Percentiles rank a stretch among this genome's conserved stretches.
Evolutionary conservation across 1,140 invertebrate genomes (phyloP).

Genomic region (Conus betulinus): DNA sequence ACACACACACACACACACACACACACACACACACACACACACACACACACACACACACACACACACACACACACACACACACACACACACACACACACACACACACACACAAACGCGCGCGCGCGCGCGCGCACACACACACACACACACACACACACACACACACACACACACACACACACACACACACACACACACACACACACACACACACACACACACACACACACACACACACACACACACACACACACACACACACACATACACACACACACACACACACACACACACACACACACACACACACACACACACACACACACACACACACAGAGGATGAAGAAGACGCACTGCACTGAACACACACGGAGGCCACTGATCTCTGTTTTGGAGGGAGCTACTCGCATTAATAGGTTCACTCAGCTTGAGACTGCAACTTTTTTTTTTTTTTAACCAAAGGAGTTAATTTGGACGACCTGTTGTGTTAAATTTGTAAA

Average conservation of each 20-base stretch:
- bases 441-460: too few relatives aligned
- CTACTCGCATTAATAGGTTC: too few relatives aligned
- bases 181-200: not conserved
- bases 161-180: not conserved
- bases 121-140: not conserved
- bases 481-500: too few relatives aligned
- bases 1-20: not conserved
- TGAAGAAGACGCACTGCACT: too few relatives aligned
- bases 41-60: conserved; percentile 25
- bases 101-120: not conserved
- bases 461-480: too few relatives aligned
- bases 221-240: conserved; percentile 30
- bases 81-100: not conserved
- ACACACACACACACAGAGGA: not conserved
- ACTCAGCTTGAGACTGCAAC: too few relatives aligned
- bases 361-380: too few relatives aligned
- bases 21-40: not conserved
- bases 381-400: too few relatives aligned
- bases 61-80: not conserved
- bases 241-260: not conserved
- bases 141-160: conserved; percentile 29
- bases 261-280: not conserved
- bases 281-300: conserved; percentile 1
- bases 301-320: conserved; percentile 27
- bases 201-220: not conserved